Conservation (phyloP, 2,888 invertebrate species). For the Anoplius nigerrimus region DNA sequence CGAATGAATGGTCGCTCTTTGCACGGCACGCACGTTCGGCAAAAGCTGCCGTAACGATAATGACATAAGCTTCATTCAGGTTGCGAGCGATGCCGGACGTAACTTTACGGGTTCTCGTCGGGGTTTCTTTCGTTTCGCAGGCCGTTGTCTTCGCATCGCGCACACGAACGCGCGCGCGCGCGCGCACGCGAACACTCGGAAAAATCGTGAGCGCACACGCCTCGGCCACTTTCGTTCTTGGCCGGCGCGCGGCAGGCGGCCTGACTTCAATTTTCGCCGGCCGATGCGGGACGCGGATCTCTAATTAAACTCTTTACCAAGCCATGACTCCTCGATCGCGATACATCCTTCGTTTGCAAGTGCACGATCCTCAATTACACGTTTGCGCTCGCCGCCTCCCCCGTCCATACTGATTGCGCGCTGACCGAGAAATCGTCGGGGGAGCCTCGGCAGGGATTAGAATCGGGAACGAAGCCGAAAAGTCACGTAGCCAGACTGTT, state of each 20-base stretch:
- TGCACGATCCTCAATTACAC: not conserved
- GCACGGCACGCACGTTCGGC: no score
- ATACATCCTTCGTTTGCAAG: not conserved
- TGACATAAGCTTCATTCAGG: slow-evolving; percentile 18
- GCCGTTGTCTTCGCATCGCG: no score
- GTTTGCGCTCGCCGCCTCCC: not conserved
- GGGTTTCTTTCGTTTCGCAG: not conserved
- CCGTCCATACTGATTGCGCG: no score
- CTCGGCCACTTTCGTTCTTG: slow-evolving; percentile 34
- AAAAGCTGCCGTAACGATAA: not conserved
- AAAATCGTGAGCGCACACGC: slow-evolving; percentile 21
- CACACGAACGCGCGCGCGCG: no score
- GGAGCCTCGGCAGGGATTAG: no score
- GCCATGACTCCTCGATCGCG: slow-evolving; percentile 2
- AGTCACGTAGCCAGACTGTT: no score
- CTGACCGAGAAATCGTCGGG: no score
- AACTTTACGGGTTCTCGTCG: not conserved
- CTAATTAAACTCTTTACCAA: slow-evolving; percentile 8
- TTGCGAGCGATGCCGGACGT: slow-evolving; percentile 6
- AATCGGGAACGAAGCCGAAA: no score
- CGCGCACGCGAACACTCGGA: not conserved
- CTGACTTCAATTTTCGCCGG: slow-evolving; percentile 18
- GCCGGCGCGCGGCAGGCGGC: slow-evolving; percentile 30
- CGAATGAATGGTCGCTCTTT: no score
- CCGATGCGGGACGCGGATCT: no score